Conservation (phyloP, 2,888 invertebrate species). For the Campopleginae sp. region DNA sequence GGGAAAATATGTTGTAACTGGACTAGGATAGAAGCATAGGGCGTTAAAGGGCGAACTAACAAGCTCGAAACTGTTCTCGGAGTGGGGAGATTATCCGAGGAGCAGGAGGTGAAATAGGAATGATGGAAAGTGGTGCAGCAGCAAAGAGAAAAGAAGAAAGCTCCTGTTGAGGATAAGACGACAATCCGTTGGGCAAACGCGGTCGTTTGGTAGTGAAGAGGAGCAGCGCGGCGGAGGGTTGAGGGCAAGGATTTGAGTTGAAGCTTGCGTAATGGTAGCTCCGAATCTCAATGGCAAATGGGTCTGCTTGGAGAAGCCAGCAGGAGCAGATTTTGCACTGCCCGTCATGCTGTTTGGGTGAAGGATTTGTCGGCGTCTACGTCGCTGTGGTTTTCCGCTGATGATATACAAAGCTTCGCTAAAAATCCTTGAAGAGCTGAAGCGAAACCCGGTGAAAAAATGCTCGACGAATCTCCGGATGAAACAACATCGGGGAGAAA, state of each 20-base stretch:
- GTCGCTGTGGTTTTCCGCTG: slow-evolving; percentile 27
- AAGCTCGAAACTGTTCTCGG: slow-evolving; percentile 57
- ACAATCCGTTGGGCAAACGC: slow-evolving; percentile 82
- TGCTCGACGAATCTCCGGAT: background rate
- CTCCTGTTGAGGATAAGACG: slow-evolving; percentile 76
- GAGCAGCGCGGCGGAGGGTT: background rate
- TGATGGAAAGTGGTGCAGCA: slow-evolving; percentile 55
- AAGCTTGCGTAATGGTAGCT: slow-evolving; percentile 78
- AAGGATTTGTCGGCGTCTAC: slow-evolving; percentile 55
- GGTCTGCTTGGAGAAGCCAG: slow-evolving; percentile 65
- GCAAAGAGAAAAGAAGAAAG: slow-evolving; percentile 65
- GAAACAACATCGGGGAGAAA: slow-evolving; percentile 31
- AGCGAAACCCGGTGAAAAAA: slow-evolving; percentile 6
- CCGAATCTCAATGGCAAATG: slow-evolving; percentile 80
- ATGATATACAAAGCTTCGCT: slow-evolving; percentile 52
- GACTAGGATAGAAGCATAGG: slow-evolving; percentile 30
- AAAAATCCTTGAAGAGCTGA: slow-evolving; percentile 35
- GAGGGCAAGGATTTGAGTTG: slow-evolving; percentile 77
- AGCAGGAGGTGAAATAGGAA: slow-evolving; percentile 35
- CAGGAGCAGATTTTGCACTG: slow-evolving; percentile 46
- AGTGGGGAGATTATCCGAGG: slow-evolving; percentile 24
- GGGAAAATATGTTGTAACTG: slow-evolving; percentile 44
- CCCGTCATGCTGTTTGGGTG: slow-evolving; percentile 58
- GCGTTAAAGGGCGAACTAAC: slow-evolving; percentile 66
- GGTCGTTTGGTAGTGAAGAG: slow-evolving; percentile 39